Evolutionary conservation across 2,113 vertebrate genomes (phyloP), one percentile per base, ranked within the genome.

Genomic region (Psophia crepitans): DNA sequence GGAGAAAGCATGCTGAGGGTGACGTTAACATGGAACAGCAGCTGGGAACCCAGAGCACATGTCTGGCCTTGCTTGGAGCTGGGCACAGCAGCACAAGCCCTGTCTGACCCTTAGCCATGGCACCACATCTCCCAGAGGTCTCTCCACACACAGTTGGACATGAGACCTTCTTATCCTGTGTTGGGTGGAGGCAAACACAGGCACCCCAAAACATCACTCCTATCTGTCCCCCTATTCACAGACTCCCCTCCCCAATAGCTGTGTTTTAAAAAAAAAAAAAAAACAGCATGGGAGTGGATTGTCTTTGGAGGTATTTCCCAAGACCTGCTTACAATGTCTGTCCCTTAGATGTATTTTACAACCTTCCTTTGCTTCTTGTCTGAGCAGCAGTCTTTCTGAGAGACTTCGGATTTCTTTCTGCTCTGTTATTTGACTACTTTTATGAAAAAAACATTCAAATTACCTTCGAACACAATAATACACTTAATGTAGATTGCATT

Each of bases 381-480:
- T 26, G 39, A 71, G 46, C 58, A 75, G 4, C 0, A 81, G 23
- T 3, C 6, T 60, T 85, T 82, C 63, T 63, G 46, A 75, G 39
- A 43, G 4, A 70, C 26, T 44, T 66, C 23, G 0, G 6, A 56
- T 80, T 64, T 60, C 6, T 84, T 60, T 41, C 8, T 28, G 12
- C 8, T 43, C 71, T 89, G 7, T 71, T 89, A 51, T 90, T 82
- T 90, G 33, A 53, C 27, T 57, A n/a, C 6, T 91, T 70, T 53
- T 93, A 70, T 51, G 41, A 95, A 92, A 44, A 57, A 48, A 78
- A 16, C n/a, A 26, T 76, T 96, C 26, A 87, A 76, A 95, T 91
- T 39, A 61, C 7, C 17, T 74, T 6, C 23, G 89, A 79, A 48
- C 86, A n/a, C 90, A 94, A 75, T 43, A 89, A 71, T 57, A 73